These are phyloP conservation scores for Neosilurus mollespiculum DNA, from an alignment of 2,797 vertebrate species.

Conservation along the genomic window DNA sequence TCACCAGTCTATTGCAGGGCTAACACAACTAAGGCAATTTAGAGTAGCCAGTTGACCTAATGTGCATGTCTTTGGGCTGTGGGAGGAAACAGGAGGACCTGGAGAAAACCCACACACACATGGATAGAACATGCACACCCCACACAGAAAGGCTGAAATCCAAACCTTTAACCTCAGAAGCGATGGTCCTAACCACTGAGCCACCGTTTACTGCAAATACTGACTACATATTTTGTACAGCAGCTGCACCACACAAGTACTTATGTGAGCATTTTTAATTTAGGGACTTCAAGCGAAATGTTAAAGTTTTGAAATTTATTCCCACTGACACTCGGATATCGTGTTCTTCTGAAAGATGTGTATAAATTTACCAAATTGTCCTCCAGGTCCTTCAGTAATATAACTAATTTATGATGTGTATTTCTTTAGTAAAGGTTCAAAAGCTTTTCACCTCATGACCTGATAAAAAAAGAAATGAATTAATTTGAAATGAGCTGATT, in stretches of 20 bases:
- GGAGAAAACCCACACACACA: too few relatives aligned
- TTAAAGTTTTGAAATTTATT: neutral
- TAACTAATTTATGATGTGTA: constrained; percentile 1
- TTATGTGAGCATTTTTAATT: neutral
- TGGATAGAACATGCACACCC: too few relatives aligned
- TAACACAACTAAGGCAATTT: too few relatives aligned
- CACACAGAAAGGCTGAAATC: too few relatives aligned
- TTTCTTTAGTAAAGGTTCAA: neutral
- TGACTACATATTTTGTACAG: neutral
- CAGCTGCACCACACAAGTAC: neutral
- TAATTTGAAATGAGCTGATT: too few relatives aligned
- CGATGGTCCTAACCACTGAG: too few relatives aligned
- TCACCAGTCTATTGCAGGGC: too few relatives aligned
- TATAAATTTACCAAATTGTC: neutral
- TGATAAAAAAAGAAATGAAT: neutral
- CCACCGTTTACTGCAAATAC: neutral
- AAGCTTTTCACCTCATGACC: neutral
- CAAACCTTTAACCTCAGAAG: too few relatives aligned
- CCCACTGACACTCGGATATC: neutral
- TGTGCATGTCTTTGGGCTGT: too few relatives aligned
- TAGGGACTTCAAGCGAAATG: neutral
- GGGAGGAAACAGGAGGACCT: too few relatives aligned
- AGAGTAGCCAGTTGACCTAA: too few relatives aligned
- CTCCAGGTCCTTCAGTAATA: neutral
- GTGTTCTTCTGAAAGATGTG: constrained; percentile 3